Percentiles rank a stretch among this genome's conserved stretches.
Evolutionary conservation across 1,140 invertebrate species (phyloP).

Genomic region (Hydropsyche tenuis): DNA sequence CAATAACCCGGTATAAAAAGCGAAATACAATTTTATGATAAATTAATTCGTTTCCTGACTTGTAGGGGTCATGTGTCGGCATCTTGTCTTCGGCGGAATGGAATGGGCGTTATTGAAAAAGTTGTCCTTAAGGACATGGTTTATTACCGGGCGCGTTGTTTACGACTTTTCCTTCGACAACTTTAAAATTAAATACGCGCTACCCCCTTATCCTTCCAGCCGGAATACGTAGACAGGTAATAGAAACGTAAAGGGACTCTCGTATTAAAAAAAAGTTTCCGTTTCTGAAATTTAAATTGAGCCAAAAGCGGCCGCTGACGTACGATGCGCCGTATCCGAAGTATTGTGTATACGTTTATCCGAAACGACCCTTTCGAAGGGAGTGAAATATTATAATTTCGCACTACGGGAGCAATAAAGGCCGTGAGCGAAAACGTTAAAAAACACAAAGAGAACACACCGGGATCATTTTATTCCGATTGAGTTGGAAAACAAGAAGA

Average conservation of each 20-base stretch:
- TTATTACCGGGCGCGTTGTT: conserved; percentile 42
- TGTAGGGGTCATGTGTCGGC: not conserved
- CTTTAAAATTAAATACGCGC: conserved; percentile 49
- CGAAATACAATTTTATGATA: no score
- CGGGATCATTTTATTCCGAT: conserved; percentile 49
- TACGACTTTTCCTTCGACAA: conserved; percentile 47
- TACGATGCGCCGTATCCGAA: not conserved
- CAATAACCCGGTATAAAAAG: no score
- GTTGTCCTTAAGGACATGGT: conserved; percentile 39
- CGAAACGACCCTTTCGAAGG: conserved; percentile 7
- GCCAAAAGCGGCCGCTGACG: not conserved
- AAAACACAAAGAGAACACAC: conserved; percentile 47
- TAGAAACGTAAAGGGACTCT: conserved; percentile 46
- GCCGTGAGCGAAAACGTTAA: conserved; percentile 41
- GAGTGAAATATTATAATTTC: conserved; percentile 48
- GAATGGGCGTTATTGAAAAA: conserved; percentile 47
- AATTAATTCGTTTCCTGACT: no score
- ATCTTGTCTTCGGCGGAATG: conserved; percentile 23
- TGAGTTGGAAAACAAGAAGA: conserved; percentile 47
- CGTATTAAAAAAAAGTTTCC: conserved; percentile 35
- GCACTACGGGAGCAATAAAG: conserved; percentile 41
- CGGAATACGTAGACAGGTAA: conserved; percentile 48
- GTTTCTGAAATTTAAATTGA: conserved; percentile 49
- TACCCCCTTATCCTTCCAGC: not conserved
- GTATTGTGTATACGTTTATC: no score